Base-by-base conservation (phyloP, 2,797 vertebrate species). In the Pangasius mekongensis region DNA sequence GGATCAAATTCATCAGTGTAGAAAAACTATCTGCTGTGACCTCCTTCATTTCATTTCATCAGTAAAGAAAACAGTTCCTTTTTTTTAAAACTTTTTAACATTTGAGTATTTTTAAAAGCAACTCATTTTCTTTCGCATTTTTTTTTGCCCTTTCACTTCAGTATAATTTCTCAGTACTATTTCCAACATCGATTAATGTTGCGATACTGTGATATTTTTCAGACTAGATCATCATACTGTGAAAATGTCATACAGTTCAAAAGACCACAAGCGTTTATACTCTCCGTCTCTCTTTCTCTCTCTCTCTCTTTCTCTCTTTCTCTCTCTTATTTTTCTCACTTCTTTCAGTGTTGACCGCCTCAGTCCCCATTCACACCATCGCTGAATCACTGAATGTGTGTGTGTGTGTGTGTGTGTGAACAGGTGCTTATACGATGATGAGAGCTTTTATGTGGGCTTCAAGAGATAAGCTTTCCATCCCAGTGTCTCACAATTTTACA, bases 381-480 rank as follows among this genome's bases (percentile, higher is more conserved):
- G 49, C 4, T 80, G 77, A 87, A 10, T 84, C 62, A 67, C 83
- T 81, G 89, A 54, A 64, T 71, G 77, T 49, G 33, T 60, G 64
- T 81, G 85, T 77, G 83, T 77, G 52, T 8, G 88, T 52, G 66
- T 73, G 80, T 43, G 83, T 54, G 30, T 3, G 56, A 10, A 66
- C 69, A 56, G 69, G 73, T 88, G 82, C 69, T 18, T 27, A 76
- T 64, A 54, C 78, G 47, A 62, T 27, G 76, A 74, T 56, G 83
- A 76, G 83, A 85, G 86, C 36, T 71, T 88, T 87, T 62, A 64
- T 83, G 52, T 36, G 78, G 60, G 86, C 47, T 74, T 67, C 33
- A n/a, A 27, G 60, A 74, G 85, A 67, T 39, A 60, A 62, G 80
- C 54, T 62, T 82, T 64, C 81, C 18, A 30, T 47, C 47, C 24